Base-by-base conservation (phyloP, 1,140 invertebrate species). In the Coenobita brevimanus region DNA sequence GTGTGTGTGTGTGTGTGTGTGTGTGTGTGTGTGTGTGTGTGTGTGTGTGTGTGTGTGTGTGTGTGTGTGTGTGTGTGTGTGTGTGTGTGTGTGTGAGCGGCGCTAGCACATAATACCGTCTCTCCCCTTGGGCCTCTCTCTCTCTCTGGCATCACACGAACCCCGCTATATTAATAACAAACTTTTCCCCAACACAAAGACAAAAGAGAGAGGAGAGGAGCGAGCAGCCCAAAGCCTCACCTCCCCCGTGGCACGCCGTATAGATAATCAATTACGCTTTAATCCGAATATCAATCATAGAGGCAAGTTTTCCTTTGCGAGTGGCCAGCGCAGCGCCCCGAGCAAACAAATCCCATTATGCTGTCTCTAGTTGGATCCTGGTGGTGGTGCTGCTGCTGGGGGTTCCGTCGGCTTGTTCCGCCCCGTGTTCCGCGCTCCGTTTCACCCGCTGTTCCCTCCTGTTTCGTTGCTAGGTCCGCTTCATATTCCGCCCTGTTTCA, bases 221-320 rank as follows among this genome's bases (percentile, higher is more conserved):
- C 46, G 46, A 6, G 6, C 46, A 50, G 46, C 46, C 46, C 6
- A 17, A 50, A 17, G 46, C 6, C 6, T 6, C 46, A 6, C 17
- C 17, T 17, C 84, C 43, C 75, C 84, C 84, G 84, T 80, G 76
- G 84, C 75, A 87, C 60, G 24, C 76, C 84, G 38, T 87, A 87
- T 87, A 87, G 84, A 87, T 80, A 87, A 87, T 87, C 84, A 87
- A 87, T 87, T 87, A 87, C 75, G 84, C 79, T 87, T 87, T 87
- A 87, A 87, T 87, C 84, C 84, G 79, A 87, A 87, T 87, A 87
- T 87, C 84, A 87, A 87, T 87, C 84, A 87, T 87, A 80, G 67
- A 75, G 67, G 57, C 62, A 87, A 87, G 84, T 87, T 87, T 87
- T 87, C 84, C 79, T 87, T 80, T 87, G 84, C 79, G 43, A 75